Base-by-base conservation (phyloP, 2,113 vertebrate species). In the Hydrochoerus hydrochaeris region DNA sequence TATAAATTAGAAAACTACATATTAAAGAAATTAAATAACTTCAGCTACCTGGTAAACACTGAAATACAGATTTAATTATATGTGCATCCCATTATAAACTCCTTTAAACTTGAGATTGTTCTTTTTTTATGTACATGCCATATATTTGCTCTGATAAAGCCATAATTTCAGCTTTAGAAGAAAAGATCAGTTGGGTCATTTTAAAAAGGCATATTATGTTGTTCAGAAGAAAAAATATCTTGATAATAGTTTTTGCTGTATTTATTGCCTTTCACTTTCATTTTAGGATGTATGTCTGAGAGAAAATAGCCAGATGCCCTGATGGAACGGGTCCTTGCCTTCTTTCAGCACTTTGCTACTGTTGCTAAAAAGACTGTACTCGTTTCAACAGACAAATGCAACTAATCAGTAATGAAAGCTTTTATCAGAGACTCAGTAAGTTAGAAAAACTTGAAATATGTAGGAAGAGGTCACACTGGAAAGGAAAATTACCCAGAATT, bases 401-500 rank as follows among this genome's bases (percentile, higher is more conserved):
- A 95, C 46, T 97, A 97, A 91, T 54, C 90, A 93, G 86, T 78
- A 86, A 52, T 54, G 81, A 32, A 89, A 58, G 92, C 35, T 93
- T 97, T 4, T 89, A 80, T 85, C 77, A 75, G 93, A 81, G 38
- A 69, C 90, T 96, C 69, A 78, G 73, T 89, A 98, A 98, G 81
- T 90, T 94, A 67, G 69, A 84, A 62, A 75, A 82, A 62, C 73
- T 96, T 90, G 84, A 46, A 97, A 95, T 83, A 62, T 35, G 87
- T 71, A 94, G 57, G 94, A 95, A 97, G 89, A 26, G 94, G 75
- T 95, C 94, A 84, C 83, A 93, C 73, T 96, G 54, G 58, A 96
- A 97, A 96, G 97, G 58, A 82, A 57, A 96, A 95, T 88, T 82
- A 57, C 95, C 24, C 44, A 98, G 93, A 98, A 98, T 98, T 97